Evolutionary conservation across 2,797 vertebrate genomes (phyloP), one percentile per base, ranked within the genome.

Genomic region (Rhinogobio ventralis): DNA sequence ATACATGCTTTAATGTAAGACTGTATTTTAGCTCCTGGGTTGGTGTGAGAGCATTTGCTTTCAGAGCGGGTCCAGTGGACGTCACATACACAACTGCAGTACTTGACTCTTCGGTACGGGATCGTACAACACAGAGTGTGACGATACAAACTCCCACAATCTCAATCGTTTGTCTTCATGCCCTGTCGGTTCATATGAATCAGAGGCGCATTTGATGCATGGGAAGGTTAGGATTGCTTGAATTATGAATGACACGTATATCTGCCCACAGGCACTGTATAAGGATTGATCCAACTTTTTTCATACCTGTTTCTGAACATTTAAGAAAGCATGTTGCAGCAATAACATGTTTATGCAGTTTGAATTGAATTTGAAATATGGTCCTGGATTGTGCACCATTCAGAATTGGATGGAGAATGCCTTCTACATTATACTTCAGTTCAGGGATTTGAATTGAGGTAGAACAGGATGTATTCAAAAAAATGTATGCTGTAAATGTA

Each of bases 191-290:
- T 86, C 39, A 13, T 46, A 85, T 86, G 28, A 82, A 72, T 45
- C 74, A 53, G 62, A 74, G 49, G 42, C 36, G 69, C 69, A 82
- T 88, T 75, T 86, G 82, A 85, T 86, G 74, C 69, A 79, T 20
- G 33, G 77, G 45, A 86, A 55, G 79, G 82, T 88, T 82, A 78
- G 30, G 57, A 78, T 39, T n/a, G 28, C 30, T n/a, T 84, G 78
- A 86, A 88, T 88, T 84, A 84, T 84, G 79, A 75, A 81, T 86
- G 77, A 78, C 73, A 72, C 67, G 23, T 81, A 68, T 84, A 81
- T 73, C 51, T 30, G 6, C 30, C 45, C 60, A 66, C 67, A 60
- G 42, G 55, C 39, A 51, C 25, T 14, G 15, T 20, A 39, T 79
- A 53, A 74, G 73, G 80, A 79, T 66, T 39, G 39, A 81, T 55